Percentiles rank a stretch among this genome's conserved stretches.
These are phyloP conservation scores for Eupithecia dodoneata DNA, from an alignment of 2,888 invertebrate species.

Conservation along the genomic window DNA sequence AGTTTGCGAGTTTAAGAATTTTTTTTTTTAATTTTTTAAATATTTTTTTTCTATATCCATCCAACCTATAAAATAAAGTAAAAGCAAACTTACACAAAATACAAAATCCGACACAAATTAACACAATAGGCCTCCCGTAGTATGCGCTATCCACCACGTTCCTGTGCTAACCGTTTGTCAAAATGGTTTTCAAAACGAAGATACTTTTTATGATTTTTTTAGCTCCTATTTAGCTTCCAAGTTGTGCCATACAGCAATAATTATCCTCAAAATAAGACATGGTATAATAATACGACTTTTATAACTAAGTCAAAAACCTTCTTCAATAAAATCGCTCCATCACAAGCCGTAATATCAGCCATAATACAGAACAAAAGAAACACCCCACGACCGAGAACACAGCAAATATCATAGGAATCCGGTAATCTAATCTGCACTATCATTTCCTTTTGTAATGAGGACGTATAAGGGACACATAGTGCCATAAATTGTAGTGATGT, in stretches of 20 bases:
- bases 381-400: slow-evolving; percentile 29
- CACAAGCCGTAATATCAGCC: background rate
- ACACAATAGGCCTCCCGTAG: too few relatives aligned
- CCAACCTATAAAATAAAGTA: too few relatives aligned
- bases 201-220: background rate
- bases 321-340: background rate
- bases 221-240: background rate
- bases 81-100: too few relatives aligned
- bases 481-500: slow-evolving; percentile 56
- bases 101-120: too few relatives aligned
- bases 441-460: slow-evolving; percentile 55
- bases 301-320: background rate
- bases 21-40: too few relatives aligned
- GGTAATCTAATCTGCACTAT: slow-evolving; percentile 46
- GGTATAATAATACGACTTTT: background rate
- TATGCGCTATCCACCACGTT: too few relatives aligned
- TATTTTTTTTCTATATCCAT: too few relatives aligned
- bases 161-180: too few relatives aligned
- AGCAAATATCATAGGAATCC: slow-evolving; percentile 32
- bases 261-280: background rate
- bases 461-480: slow-evolving; percentile 57
- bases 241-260: background rate
- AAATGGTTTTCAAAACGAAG: too few relatives aligned
- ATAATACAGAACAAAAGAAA: slow-evolving; percentile 18
- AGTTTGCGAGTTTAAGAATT: too few relatives aligned